Base-by-base conservation (phyloP, 2,113 vertebrate species). In the Falcunculus frontatus region DNA sequence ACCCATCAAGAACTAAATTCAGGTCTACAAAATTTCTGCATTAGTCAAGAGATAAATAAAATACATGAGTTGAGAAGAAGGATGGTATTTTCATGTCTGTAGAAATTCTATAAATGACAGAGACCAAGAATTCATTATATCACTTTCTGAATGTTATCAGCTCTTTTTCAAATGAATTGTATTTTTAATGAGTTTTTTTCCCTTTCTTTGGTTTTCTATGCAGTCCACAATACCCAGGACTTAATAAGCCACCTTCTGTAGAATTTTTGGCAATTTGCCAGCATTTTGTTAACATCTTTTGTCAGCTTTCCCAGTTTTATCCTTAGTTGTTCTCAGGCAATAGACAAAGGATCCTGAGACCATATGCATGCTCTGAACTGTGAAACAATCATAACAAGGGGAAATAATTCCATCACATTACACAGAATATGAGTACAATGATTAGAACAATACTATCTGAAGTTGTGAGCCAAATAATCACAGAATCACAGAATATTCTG, bases 121-220 rank as follows among this genome's bases (percentile, higher is more conserved):
- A 83, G 27, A 30, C 7, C 11, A 73, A 65, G 20, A 85, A 55
- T 60, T 57, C 7, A 18, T 79, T 46, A 4, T 27, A 74, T 30
- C 6, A 29, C 16, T 67, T 84, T 56, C 44, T 78, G 60, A 70
- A 84, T 18, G 8, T 44, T 72, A 65, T 46, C 30, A 59, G 21
- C 9, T 68, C 7, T 59, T 93, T 86, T 89, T 27, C 32, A 85
- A 88, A 64, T 19, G 1, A 64, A 60, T 79, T 79, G 4, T 42
- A 30, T 42, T 68, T 94, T 65, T 9, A 56, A 60, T n/a, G 16
- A 60, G 6, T 44, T 17, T 10, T 2, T 1, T 0, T 0, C 8
- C 2, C 35, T 56, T 77, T n/a, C 19, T 77, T 80, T 74, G 30
- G 26, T 32, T 77, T 91, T 47, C 65, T 70, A 19, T 46, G 63